These are phyloP conservation scores for Thripadectes ignobilis DNA, from an alignment of 2,797 vertebrate species.

Conservation along the genomic window DNA sequence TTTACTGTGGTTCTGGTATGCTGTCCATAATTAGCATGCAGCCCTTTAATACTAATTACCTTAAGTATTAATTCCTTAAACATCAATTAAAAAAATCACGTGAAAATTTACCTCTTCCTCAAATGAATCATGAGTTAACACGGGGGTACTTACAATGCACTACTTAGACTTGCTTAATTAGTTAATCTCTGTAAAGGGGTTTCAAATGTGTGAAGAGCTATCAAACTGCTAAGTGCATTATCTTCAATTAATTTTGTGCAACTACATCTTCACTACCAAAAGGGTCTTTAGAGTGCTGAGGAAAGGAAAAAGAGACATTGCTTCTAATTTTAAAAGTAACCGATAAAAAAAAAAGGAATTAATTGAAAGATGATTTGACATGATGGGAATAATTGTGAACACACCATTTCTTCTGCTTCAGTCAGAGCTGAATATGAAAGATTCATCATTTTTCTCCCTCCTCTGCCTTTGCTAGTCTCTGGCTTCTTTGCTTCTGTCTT, in stretches of 20 bases:
- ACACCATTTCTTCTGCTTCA: constrained; percentile 1
- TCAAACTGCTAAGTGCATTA: constrained; percentile 48
- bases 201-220: constrained; percentile 44
- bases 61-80: constrained; percentile 51
- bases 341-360: neutral
- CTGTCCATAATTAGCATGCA: constrained; percentile 34
- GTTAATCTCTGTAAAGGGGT: constrained; percentile 51
- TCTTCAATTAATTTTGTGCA: constrained; percentile 56
- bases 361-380: constrained; percentile 22
- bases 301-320: neutral
- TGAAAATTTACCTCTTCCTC: constrained; percentile 51
- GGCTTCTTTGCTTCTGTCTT: neutral
- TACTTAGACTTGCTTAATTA: constrained; percentile 53
- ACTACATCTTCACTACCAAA: constrained; percentile 40
- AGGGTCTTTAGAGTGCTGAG: constrained; percentile 6
- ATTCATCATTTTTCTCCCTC: neutral
- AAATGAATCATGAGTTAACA: constrained; percentile 13
- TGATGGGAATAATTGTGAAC: neutral
- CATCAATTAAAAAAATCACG: constrained; percentile 44
- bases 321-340: constrained; percentile 38
- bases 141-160: constrained; percentile 16
- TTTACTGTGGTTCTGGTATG: constrained; percentile 12
- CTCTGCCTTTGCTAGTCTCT: neutral
- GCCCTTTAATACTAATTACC: constrained; percentile 31
- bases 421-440: neutral